A percentile compares a stretch with the other conserved stretches of the same genome.
These are phyloP conservation scores for Eptesicus fuscus DNA, from an alignment of 2,113 vertebrate genomes.

Conservation along the genomic window DNA sequence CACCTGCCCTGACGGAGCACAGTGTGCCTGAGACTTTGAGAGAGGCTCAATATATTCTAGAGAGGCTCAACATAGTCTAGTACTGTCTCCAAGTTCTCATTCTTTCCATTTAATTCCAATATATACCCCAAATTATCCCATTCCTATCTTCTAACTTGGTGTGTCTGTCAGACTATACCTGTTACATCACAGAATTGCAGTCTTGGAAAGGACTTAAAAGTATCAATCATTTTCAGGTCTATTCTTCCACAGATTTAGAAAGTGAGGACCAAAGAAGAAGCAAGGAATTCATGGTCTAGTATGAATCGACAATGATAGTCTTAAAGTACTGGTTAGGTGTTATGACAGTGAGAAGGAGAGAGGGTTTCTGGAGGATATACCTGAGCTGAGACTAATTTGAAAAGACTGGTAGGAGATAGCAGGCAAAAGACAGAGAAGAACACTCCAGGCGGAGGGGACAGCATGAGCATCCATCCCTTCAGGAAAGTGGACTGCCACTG, in stretches of 20 bases:
- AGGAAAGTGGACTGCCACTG: not conserved
- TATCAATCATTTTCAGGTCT: not conserved
- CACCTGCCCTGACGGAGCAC: not conserved
- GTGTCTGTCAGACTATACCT: not conserved
- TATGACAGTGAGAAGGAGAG: not conserved
- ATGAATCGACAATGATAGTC: not conserved
- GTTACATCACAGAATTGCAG: not conserved
- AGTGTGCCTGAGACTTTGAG: not conserved
- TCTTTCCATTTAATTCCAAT: constrained; percentile 26
- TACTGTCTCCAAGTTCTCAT: not conserved
- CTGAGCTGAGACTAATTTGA: constrained; percentile 25
- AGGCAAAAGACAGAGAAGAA: not conserved
- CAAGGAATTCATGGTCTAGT: not conserved
- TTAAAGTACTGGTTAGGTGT: not conserved
- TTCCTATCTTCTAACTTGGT: not conserved
- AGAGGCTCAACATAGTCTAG: not conserved
- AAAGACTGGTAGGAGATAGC: not conserved
- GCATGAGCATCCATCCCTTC: not conserved
- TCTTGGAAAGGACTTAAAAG: not conserved
- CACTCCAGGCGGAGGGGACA: not conserved
- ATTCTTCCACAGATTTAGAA: not conserved
- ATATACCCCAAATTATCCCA: not conserved
- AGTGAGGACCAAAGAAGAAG: not conserved
- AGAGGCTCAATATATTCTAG: not conserved
- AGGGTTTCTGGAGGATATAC: not conserved